phyloP scores from a whole-genome alignment of 1,140 invertebrate species.

The Cotesia chilonis region DNA sequence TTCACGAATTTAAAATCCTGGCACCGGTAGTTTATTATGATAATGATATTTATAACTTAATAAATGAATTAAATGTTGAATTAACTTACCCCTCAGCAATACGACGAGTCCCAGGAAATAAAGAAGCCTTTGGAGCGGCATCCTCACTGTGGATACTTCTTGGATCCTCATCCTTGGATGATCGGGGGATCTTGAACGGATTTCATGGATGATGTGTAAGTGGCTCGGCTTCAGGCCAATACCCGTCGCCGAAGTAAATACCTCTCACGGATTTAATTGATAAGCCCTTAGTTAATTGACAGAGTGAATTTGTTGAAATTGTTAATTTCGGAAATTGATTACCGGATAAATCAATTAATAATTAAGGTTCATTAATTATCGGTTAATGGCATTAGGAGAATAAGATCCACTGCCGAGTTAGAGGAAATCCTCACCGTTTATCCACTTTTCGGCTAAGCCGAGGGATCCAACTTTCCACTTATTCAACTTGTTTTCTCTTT shows the following conservation, averaged over 20 bases:
- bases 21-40: too few relatives aligned
- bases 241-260: not conserved
- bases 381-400: slow-evolving; percentile 30
- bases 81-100: slow-evolving; percentile 9
- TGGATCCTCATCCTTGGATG: slow-evolving; percentile 31
- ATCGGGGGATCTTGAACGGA: slow-evolving; percentile 28
- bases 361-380: slow-evolving; percentile 38
- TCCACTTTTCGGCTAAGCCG: slow-evolving; percentile 36
- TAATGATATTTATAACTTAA: too few relatives aligned
- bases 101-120: slow-evolving; percentile 17
- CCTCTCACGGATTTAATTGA: not conserved
- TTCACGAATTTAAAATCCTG: too few relatives aligned
- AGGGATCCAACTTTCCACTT: slow-evolving; percentile 9
- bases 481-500: slow-evolving; percentile 21
- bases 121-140: slow-evolving; percentile 14
- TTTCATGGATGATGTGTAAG: slow-evolving; percentile 27
- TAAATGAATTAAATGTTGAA: not conserved
- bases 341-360: slow-evolving; percentile 40
- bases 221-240: not conserved
- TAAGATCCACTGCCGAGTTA: slow-evolving; percentile 8
- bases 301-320: slow-evolving; percentile 14
- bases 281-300: slow-evolving; percentile 28
- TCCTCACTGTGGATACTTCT: not conserved
- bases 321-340: slow-evolving; percentile 20
- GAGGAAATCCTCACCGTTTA: slow-evolving; percentile 8